phyloP scores from a whole-genome alignment of 1,140 invertebrate species.

The Yoshiicerus persimilis region DNA sequence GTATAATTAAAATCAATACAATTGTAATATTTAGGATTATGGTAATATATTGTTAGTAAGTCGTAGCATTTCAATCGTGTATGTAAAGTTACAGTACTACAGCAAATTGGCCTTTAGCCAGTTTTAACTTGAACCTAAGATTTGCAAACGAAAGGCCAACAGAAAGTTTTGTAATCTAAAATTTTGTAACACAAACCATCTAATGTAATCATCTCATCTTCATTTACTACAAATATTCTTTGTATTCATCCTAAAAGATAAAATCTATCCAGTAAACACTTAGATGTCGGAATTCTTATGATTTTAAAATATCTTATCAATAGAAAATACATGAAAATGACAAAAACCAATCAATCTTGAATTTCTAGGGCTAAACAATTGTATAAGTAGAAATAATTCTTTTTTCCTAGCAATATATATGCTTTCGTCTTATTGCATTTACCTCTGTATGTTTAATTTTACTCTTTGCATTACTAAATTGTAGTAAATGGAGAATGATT shows the following conservation, averaged over 20 bases:
- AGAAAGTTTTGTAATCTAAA: slow-evolving; percentile 13
- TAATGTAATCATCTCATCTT: not conserved
- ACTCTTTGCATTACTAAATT: no score
- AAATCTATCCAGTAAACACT: not conserved
- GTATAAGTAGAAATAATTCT: no score
- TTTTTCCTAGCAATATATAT: no score
- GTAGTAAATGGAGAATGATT: not conserved
- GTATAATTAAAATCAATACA: not conserved
- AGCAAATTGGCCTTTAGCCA: slow-evolving; percentile 18
- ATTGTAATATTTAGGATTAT: not conserved
- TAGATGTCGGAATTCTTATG: no score
- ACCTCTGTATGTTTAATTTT: no score
- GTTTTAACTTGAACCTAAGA: slow-evolving; percentile 6
- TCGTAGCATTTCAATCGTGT: not conserved
- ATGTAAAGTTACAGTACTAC: not conserved
- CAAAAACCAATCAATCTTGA: no score
- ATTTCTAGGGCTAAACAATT: no score
- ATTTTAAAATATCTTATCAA: no score
- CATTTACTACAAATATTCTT: not conserved
- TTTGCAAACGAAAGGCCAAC: slow-evolving; percentile 10
- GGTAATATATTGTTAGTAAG: not conserved
- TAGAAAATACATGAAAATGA: no score
- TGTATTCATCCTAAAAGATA: no score
- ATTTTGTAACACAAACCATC: slow-evolving; percentile 6
- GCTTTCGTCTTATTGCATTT: no score